Evolutionary conservation across 2,888 invertebrate genomes (phyloP).

Genomic region (Acanthococcus lagerstroemiae): DNA sequence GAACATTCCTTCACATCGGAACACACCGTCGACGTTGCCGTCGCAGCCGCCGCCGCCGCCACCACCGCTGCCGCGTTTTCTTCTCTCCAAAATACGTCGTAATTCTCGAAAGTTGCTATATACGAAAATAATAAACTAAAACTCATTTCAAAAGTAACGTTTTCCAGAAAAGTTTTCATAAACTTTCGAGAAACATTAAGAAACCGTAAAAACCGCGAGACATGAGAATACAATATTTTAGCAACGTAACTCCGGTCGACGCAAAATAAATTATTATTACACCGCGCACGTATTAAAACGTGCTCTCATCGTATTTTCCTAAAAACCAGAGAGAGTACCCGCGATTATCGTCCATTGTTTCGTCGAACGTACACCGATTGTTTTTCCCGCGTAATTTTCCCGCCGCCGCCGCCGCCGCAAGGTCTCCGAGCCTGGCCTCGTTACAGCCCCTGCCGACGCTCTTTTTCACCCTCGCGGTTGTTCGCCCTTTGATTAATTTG

Average conservation of each 20-base stretch:
- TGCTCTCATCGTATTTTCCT: conserved; percentile 17
- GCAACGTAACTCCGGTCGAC: conserved; percentile 18
- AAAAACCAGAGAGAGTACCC: too few relatives aligned
- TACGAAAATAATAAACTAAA: conserved; percentile 28
- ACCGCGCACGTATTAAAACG: conserved; percentile 25
- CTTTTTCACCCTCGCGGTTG: too few relatives aligned
- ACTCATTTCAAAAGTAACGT: conserved; percentile 27
- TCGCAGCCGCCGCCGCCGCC: background rate
- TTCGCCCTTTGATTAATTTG: too few relatives aligned
- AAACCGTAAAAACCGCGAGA: conserved; percentile 25
- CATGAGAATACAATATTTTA: conserved; percentile 26
- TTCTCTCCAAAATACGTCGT: conserved; percentile 22
- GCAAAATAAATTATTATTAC: conserved; percentile 27
- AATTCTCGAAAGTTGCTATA: conserved; percentile 23
- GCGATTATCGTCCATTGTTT: too few relatives aligned
- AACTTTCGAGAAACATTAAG: conserved; percentile 26
- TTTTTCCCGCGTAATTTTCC: too few relatives aligned
- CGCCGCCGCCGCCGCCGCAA: too few relatives aligned
- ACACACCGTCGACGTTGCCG: conserved; percentile 2
- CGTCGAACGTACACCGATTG: too few relatives aligned
- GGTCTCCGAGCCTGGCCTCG: too few relatives aligned
- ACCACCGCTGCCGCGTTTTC: background rate
- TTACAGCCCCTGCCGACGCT: too few relatives aligned
- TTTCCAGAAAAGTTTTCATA: conserved; percentile 22
- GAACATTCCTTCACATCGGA: conserved; percentile 18